These are phyloP conservation scores for honey bee (Apis mellifera) DNA, from an alignment of 1,140 invertebrate genomes.

Conservation along the genomic window Amel_HAv3.1 CM009941.2:1114501-1115000, in stretches of 20 bases:
- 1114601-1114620: slow-evolving; percentile 63
- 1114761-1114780: slow-evolving; percentile 26
- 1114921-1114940: too few species aligned
- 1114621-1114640: slow-evolving; percentile 16
- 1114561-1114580: slow-evolving; percentile 47
- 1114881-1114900: slow-evolving; percentile 25
- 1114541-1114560: slow-evolving; percentile 37
- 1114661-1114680: slow-evolving; percentile 55
- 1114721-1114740: slow-evolving; percentile 73
- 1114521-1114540: slow-evolving; percentile 22
- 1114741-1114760: slow-evolving; percentile 62
- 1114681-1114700: slow-evolving; percentile 27
- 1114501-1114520: neutral
- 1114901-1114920: neutral
- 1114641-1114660: slow-evolving; percentile 69
- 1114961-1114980: too few species aligned
- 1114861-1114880: slow-evolving; percentile 46
- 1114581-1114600: slow-evolving; percentile 26
- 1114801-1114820: slow-evolving; percentile 53
- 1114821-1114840: slow-evolving; percentile 36
- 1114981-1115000: too few species aligned
- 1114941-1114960: too few species aligned
- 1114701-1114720: slow-evolving; percentile 60
- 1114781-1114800: slow-evolving; percentile 46
- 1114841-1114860: slow-evolving; percentile 46